A percentile compares a stretch with the other conserved stretches of the same genome.
Evolutionary conservation across 2,888 invertebrate species (phyloP).

Genomic region (Trachelus stipa): DNA sequence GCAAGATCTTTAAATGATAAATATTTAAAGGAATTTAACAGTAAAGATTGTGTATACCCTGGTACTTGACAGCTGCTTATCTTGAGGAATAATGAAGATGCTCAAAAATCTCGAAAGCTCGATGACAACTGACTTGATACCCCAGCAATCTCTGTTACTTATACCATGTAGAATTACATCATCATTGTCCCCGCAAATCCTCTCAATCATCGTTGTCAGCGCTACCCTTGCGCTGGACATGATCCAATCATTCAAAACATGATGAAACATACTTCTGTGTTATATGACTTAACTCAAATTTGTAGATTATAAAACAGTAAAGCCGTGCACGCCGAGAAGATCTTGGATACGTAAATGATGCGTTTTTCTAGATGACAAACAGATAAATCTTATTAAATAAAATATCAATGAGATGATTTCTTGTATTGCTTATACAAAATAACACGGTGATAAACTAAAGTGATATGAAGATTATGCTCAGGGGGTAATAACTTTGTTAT

Average conservation of each 20-base stretch:
- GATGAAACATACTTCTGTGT: background rate
- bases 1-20: too few species aligned
- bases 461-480: too few species aligned
- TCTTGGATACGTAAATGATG: background rate
- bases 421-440: too few species aligned
- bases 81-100: background rate
- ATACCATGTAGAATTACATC: constrained; percentile 5
- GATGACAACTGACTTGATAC: background rate
- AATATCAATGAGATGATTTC: too few species aligned
- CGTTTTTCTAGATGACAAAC: background rate
- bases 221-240: background rate
- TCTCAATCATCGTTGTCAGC: background rate
- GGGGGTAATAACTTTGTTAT: too few species aligned
- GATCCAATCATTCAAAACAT: background rate
- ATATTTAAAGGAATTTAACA: background rate
- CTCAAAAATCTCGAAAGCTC: background rate
- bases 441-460: too few species aligned
- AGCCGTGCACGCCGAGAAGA: background rate
- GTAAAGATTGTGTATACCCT: background rate
- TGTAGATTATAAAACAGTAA: background rate
- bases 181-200: background rate
- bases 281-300: background rate
- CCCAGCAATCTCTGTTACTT: constrained; percentile 2
- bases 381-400: background rate
- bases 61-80: background rate